Evolutionary conservation across 2,888 invertebrate genomes (phyloP).

Genomic region (Lacanobia wlatinum): DNA sequence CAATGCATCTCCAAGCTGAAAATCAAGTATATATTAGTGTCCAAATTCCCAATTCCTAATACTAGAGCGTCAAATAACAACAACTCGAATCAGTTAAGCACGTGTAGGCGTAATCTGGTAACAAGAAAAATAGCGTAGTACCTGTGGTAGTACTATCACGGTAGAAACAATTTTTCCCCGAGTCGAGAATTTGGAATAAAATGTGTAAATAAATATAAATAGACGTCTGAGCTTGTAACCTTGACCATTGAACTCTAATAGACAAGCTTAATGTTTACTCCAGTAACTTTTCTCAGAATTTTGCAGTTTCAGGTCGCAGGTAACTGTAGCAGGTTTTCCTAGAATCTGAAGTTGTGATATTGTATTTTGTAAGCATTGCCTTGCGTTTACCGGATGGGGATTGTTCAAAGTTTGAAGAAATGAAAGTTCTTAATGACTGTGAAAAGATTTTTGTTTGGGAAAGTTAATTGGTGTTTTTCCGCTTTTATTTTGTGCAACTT

Average conservation of each 20-base stretch:
- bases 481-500: background rate
- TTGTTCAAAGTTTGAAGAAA: background rate
- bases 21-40: background rate
- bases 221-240: conserved; percentile 32
- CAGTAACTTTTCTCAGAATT: conserved; percentile 26
- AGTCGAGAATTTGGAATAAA: conserved; percentile 14
- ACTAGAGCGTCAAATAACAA: background rate
- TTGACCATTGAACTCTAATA: conserved; percentile 32
- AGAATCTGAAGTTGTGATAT: conserved; percentile 14
- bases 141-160: too few relatives aligned
- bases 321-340: conserved; percentile 7
- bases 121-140: background rate
- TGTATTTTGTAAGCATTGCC: conserved; percentile 23
- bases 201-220: conserved; percentile 33
- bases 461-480: background rate
- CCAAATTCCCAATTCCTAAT: background rate
- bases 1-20: too few relatives aligned
- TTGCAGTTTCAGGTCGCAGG: conserved; percentile 3
- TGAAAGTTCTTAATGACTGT: background rate
- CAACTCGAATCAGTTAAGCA: background rate
- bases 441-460: background rate
- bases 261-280: conserved; percentile 16
- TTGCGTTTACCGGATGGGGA: conserved; percentile 1
- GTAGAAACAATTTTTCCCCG: conserved; percentile 1
- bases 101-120: background rate